Conservation (phyloP, 1,140 invertebrate genomes). For the Lordiphosa stackelbergi region DNA sequence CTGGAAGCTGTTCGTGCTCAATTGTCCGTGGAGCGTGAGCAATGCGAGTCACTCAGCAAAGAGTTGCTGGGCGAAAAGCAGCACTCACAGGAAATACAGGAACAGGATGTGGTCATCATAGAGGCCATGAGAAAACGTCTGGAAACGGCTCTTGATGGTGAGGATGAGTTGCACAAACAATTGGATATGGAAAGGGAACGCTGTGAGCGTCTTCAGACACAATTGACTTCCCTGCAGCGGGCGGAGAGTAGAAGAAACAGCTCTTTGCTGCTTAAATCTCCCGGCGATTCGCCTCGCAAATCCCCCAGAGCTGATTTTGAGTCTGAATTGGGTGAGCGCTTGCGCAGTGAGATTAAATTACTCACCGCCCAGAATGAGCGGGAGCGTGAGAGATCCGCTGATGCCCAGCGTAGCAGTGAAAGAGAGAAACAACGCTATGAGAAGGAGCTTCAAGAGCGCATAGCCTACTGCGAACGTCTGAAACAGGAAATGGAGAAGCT, state of each 20-base stretch:
- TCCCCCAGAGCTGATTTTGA: constrained; percentile 72
- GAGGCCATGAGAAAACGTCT: constrained; percentile 81
- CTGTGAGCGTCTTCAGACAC: constrained; percentile 78
- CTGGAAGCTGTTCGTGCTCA: constrained; percentile 76
- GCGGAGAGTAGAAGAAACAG: constrained; percentile 66
- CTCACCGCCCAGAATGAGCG: constrained; percentile 78
- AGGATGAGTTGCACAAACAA: constrained; percentile 81
- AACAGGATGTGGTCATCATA: constrained; percentile 81
- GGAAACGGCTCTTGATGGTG: constrained; percentile 81
- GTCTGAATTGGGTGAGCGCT: constrained; percentile 76
- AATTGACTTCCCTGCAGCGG: constrained; percentile 63
- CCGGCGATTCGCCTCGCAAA: constrained; percentile 65
- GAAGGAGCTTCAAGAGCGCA: constrained; percentile 79
- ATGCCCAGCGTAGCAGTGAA: constrained; percentile 77
- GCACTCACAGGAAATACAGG: constrained; percentile 78
- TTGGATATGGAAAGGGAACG: constrained; percentile 79
- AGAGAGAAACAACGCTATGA: constrained; percentile 78
- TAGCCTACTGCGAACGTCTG: constrained; percentile 79
- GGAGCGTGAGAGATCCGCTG: constrained; percentile 77
- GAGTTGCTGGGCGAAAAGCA: constrained; percentile 79
- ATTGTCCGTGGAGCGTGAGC: constrained; percentile 77
- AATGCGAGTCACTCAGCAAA: constrained; percentile 78
- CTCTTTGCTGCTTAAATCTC: constrained; percentile 58
- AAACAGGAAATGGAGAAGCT: constrained; percentile 75
- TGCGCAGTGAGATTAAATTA: constrained; percentile 78